phyloP scores from a whole-genome alignment of 2,888 invertebrate genomes.

The Kuschelorhynchus macadamiae region DNA sequence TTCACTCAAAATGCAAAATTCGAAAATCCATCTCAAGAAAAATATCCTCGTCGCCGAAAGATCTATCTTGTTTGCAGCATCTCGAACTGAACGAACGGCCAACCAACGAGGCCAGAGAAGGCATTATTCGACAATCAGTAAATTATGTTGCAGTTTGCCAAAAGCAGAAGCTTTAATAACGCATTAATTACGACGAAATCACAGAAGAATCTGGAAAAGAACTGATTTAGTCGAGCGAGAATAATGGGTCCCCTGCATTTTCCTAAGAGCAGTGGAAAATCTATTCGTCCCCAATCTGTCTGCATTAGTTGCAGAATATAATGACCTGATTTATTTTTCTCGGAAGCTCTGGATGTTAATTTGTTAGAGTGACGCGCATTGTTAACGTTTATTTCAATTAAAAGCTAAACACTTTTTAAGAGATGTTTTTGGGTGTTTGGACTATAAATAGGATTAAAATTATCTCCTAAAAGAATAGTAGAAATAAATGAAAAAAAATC shows the following conservation, averaged over 20 bases:
- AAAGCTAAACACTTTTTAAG: too few relatives aligned
- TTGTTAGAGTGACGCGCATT: too few relatives aligned
- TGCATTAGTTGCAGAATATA: not conserved
- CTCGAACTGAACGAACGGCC: not conserved
- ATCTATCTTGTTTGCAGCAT: not conserved
- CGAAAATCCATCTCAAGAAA: not conserved
- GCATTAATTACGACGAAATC: conserved; percentile 60
- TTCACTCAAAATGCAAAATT: too few relatives aligned
- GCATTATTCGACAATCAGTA: conserved; percentile 54
- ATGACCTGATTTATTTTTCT: too few relatives aligned
- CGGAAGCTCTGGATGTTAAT: too few relatives aligned
- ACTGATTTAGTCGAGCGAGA: conserved; percentile 26
- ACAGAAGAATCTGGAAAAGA: conserved; percentile 47
- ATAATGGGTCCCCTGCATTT: conserved; percentile 40
- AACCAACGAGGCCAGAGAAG: conserved; percentile 35
- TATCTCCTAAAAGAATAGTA: too few relatives aligned
- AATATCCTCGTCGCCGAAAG: not conserved
- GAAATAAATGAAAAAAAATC: too few relatives aligned
- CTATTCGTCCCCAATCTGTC: conserved; percentile 9
- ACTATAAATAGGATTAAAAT: too few relatives aligned
- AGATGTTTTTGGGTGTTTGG: too few relatives aligned
- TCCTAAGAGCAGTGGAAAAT: conserved; percentile 3
- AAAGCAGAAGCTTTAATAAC: conserved; percentile 61
- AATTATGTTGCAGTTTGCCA: conserved; percentile 59
- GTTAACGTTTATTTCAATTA: too few relatives aligned